Base-by-base conservation (phyloP, 2,888 invertebrate species). In the Ypsolopha scabrella region DNA sequence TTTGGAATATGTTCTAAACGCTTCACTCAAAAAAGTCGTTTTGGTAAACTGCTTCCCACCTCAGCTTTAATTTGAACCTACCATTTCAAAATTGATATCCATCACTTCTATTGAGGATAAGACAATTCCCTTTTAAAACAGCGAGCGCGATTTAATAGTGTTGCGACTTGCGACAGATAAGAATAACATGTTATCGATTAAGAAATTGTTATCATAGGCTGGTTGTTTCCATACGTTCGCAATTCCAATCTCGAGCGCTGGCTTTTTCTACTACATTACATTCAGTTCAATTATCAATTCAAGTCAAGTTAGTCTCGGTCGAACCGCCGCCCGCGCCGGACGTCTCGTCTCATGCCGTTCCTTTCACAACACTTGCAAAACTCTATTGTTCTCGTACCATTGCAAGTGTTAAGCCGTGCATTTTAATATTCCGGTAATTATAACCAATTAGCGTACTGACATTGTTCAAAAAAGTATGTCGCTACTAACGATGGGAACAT, bases 131-230 rank as follows among this genome's bases (percentile, higher is more conserved):
- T 2, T 24, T 24, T 24, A 24, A 24, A 41, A 41, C 33, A 45
- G n/a, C n/a, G 44, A 33, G 33, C 8, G 7, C 43, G 13, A 13
- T 55, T 53, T 55, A 59, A 59, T 54, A 55, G 50, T 58, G 58
- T 61, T 64, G 64, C 63, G 67, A 65, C 64, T 61, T 64, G 64
- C 63, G 67, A 65, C 64, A 68, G 66, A 65, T 62, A 61, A 61
- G 60, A 61, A 59, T 57, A 71, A 67, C 65, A 62, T 61, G 68
- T 70, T 69, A 70, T 70, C 69, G 72, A 72, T 75, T 68, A 70
- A 70, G 70, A 74, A 74, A 74, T 67, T 65, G 63, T 67, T 69
- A 70, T 72, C 67, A 64, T 58, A 57, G 59, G 60, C 50, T 60
- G 56, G 59, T 55, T 54, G 51, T 48, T 51, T 50, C 35, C 43